Conservation (phyloP, 2,888 invertebrate species). For the Cantharis rustica region DNA sequence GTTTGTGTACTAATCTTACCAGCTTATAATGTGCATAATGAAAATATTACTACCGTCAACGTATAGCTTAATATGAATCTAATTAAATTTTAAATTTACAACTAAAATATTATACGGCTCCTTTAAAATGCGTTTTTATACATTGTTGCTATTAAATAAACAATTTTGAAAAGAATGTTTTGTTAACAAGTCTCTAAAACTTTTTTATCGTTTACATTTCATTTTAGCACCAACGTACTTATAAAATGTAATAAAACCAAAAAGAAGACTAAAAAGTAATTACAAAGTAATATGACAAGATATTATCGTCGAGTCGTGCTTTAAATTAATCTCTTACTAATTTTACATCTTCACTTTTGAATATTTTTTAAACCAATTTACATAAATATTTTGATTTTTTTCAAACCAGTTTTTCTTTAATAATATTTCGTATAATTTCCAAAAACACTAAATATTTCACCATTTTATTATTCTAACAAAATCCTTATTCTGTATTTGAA, state of each 20-base stretch:
- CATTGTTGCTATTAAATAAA: slow-evolving; percentile 3
- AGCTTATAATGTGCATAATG: slow-evolving; percentile 23
- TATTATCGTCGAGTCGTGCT: slow-evolving; percentile 23
- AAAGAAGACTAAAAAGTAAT: slow-evolving; percentile 29
- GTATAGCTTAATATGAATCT: slow-evolving; percentile 8
- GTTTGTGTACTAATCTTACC: slow-evolving; percentile 22
- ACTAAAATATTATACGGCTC: neutral
- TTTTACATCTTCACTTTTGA: slow-evolving; percentile 24
- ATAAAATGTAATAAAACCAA: slow-evolving; percentile 28
- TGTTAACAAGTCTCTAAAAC: slow-evolving; percentile 14
- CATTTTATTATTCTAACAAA: too few relatives aligned
- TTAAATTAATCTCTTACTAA: slow-evolving; percentile 28
- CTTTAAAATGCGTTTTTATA: neutral
- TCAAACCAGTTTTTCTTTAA: neutral
- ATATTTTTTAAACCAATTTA: slow-evolving; percentile 27
- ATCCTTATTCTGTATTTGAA: too few relatives aligned
- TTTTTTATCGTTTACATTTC: slow-evolving; percentile 27
- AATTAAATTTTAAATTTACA: slow-evolving; percentile 18
- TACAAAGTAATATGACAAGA: slow-evolving; percentile 32
- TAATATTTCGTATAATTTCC: neutral
- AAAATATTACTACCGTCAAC: slow-evolving; percentile 24
- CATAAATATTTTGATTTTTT: slow-evolving; percentile 10
- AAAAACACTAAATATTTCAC: too few relatives aligned
- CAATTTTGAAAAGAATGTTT: slow-evolving; percentile 5
- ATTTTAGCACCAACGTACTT: slow-evolving; percentile 23